These are phyloP conservation scores for Avahi laniger DNA, from an alignment of 2,797 vertebrate genomes.

Conservation along the genomic window DNA sequence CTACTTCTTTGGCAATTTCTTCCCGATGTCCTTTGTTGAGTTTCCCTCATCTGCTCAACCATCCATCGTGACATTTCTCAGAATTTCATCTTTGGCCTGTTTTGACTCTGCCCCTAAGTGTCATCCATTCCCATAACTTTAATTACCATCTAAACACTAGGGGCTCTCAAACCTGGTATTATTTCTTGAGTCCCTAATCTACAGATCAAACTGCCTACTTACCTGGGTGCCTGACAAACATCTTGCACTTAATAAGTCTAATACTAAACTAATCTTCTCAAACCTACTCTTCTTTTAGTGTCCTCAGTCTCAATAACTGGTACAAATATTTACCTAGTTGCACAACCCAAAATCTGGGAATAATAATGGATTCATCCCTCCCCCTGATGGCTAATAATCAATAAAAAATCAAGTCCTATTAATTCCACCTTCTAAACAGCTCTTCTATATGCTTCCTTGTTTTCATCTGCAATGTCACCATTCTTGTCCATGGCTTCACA, in stretches of 20 bases:
- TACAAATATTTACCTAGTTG: background rate
- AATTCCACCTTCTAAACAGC: background rate
- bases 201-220: background rate
- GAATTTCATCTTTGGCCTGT: background rate
- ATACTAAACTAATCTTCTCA: background rate
- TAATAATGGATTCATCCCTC: background rate
- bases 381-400: background rate
- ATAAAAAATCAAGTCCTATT: background rate
- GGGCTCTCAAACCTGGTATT: background rate
- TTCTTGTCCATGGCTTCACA: background rate
- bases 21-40: background rate
- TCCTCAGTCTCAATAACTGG: background rate
- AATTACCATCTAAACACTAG: background rate
- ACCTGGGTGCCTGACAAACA: background rate
- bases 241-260: background rate
- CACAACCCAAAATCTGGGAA: background rate
- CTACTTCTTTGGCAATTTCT: background rate
- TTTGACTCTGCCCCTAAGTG: background rate
- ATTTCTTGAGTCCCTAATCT: background rate
- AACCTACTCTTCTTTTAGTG: background rate
- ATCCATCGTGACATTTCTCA: background rate
- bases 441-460: background rate
- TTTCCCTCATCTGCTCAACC: background rate
- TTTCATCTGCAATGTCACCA: background rate
- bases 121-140: background rate